A percentile compares a stretch with the other conserved stretches of the same genome.
Conservation (phyloP, 2,888 invertebrate genomes). For the Trachelus tabidus region DNA sequence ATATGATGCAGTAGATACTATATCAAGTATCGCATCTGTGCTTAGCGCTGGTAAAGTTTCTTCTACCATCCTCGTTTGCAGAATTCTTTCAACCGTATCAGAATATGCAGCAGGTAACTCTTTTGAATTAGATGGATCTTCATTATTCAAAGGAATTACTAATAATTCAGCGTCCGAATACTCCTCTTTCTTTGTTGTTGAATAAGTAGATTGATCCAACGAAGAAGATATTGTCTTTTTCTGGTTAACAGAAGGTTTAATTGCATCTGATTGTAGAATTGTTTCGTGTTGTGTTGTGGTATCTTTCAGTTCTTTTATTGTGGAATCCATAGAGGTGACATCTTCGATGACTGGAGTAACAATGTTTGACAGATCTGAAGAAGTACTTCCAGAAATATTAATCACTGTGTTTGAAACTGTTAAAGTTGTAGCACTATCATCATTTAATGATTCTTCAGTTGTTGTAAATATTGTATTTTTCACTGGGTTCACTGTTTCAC, state of each 20-base stretch:
- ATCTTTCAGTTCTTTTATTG: not conserved
- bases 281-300: not conserved
- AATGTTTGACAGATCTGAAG: not conserved
- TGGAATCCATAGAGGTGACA: not conserved
- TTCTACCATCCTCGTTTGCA: not conserved
- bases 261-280: not conserved
- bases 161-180: not conserved
- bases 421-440: not conserved
- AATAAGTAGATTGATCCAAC: not conserved
- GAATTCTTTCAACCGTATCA: not conserved
- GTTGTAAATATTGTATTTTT: not conserved
- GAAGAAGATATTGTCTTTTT: not conserved
- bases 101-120: not conserved
- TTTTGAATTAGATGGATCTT: not conserved
- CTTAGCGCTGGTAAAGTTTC: not conserved
- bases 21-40: not conserved
- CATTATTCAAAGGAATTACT: not conserved
- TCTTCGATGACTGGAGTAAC: not conserved
- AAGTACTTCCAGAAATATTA: not conserved
- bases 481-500: not conserved
- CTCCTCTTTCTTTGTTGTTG: not conserved
- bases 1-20: not conserved
- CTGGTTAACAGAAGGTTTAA: not conserved
- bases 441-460: not conserved
- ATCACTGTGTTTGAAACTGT: not conserved